These are phyloP conservation scores for Tenebrosternarchus preto DNA, from an alignment of 2,113 vertebrate species.

Conservation along the genomic window DNA sequence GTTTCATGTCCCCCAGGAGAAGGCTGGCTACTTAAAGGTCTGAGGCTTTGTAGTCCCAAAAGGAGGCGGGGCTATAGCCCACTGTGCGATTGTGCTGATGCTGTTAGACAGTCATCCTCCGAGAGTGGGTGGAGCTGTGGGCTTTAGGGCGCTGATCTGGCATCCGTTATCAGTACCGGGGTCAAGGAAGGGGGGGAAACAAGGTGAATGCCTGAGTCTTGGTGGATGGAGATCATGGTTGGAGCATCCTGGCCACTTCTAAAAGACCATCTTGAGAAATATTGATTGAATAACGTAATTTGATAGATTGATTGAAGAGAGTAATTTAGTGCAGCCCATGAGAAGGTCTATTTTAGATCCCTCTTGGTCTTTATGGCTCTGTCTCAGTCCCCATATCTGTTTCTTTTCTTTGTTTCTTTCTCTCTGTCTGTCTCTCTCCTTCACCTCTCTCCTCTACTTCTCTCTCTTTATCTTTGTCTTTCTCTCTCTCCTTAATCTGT, in stretches of 20 bases:
- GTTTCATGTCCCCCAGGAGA: constrained; percentile 23
- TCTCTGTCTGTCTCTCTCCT: too few relatives aligned
- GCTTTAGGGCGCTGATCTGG: constrained; percentile 2
- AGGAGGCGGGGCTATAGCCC: not conserved
- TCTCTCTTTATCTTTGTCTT: not conserved
- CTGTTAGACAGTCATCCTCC: not conserved
- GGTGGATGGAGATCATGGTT: constrained; percentile 55
- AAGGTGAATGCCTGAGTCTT: not conserved
- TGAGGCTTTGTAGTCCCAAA: not conserved
- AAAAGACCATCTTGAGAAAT: constrained; percentile 49
- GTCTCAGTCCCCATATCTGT: not conserved
- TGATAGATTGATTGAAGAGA: constrained; percentile 50
- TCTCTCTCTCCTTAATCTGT: too few relatives aligned
- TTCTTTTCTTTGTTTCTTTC: not conserved
- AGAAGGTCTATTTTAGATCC: constrained; percentile 2
- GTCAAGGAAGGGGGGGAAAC: constrained; percentile 29
- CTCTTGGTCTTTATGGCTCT: not conserved
- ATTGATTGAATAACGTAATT: constrained; percentile 45
- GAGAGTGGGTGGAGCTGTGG: not conserved
- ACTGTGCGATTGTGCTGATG: not conserved
- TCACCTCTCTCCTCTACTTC: too few relatives aligned
- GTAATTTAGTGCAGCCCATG: constrained; percentile 41
- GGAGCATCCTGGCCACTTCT: constrained; percentile 34
- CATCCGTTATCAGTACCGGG: constrained; percentile 11
- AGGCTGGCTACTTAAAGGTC: constrained; percentile 13